phyloP scores from a whole-genome alignment of 2,113 vertebrate genomes.

The Coreoperca whiteheadi region DNA sequence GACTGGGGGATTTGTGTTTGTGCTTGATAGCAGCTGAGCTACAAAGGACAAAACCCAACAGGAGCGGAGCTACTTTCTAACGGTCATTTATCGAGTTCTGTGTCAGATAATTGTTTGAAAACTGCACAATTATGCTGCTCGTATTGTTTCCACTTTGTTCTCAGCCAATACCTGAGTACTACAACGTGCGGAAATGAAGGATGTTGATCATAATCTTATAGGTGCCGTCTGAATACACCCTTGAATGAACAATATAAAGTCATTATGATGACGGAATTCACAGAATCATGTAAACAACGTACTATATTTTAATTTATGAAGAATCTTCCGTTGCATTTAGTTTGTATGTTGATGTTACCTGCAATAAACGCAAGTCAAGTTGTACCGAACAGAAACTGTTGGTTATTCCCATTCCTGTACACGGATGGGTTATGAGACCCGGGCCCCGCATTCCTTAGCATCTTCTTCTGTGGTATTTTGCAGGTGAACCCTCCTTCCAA shows the following conservation, averaged over 20 bases:
- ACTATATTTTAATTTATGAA: slow-evolving; percentile 8
- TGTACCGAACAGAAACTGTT: background rate
- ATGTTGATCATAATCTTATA: background rate
- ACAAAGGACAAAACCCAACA: background rate
- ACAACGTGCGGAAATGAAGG: background rate
- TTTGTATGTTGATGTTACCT: background rate
- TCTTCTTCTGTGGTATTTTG: too few relatives aligned
- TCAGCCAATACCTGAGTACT: too few relatives aligned
- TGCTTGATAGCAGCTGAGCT: background rate
- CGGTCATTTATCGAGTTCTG: background rate
- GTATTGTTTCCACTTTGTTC: too few relatives aligned
- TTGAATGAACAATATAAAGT: background rate
- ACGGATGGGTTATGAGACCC: too few relatives aligned
- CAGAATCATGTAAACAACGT: background rate
- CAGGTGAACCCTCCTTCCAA: too few relatives aligned
- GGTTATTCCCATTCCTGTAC: background rate
- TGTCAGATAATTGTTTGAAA: background rate
- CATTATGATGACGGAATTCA: background rate
- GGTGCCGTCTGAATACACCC: background rate
- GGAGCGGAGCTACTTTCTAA: background rate
- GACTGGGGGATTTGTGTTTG: background rate
- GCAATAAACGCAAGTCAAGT: slow-evolving; percentile 29
- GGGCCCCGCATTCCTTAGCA: too few relatives aligned
- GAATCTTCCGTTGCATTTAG: background rate
- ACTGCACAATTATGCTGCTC: background rate